A percentile compares a stretch with the other conserved stretches of the same genome.
These are phyloP conservation scores for Cyprinodon diabolis DNA, from an alignment of 2,797 vertebrate genomes.

Conservation along the genomic window DNA sequence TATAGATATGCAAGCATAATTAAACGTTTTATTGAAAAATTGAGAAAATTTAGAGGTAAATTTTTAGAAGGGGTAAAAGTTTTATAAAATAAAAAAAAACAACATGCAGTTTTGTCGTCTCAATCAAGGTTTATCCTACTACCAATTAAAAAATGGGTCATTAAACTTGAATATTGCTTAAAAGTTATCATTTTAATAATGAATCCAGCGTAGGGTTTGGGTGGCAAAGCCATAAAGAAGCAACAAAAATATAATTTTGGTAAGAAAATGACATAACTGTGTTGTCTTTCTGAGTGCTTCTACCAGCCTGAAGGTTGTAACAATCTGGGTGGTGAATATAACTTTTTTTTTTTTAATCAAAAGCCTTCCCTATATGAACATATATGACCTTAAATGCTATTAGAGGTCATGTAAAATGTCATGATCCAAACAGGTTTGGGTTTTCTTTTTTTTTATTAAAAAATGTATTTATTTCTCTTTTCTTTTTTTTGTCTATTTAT, in stretches of 20 bases:
- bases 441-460: too few relatives aligned
- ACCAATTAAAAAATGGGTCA: too few relatives aligned
- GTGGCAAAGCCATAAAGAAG: background rate
- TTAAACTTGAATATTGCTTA: too few relatives aligned
- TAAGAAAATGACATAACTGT: background rate
- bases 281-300: background rate
- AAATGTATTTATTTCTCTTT: too few relatives aligned
- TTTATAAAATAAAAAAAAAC: background rate
- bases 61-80: background rate
- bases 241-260: background rate
- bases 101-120: background rate
- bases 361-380: background rate
- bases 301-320: background rate
- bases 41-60: background rate
- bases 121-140: background rate
- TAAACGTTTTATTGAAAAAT: background rate
- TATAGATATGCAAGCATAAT: background rate
- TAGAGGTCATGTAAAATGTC: background rate
- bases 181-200: too few relatives aligned
- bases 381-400: background rate
- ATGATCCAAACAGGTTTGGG: too few relatives aligned
- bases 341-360: background rate
- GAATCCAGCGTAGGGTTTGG: too few relatives aligned
- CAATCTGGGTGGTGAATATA: background rate
- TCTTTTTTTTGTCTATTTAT: too few relatives aligned